Base-by-base conservation (phyloP, 2,113 vertebrate species). In the Anser brachyrhynchus region DNA sequence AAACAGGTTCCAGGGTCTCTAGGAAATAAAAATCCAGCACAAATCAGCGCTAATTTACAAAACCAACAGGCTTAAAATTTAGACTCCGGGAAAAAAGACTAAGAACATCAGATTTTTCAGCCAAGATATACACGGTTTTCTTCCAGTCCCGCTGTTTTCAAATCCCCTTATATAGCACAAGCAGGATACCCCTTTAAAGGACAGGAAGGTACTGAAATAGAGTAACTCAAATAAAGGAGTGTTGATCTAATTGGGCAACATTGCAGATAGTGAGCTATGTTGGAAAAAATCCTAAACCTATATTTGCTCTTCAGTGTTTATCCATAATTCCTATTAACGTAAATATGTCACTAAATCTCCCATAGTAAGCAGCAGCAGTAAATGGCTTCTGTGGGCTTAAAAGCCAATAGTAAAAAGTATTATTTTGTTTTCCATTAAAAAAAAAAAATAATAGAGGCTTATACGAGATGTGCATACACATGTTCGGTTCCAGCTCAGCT, bases 201-300 rank as follows among this genome's bases (percentile, higher is more conserved):
- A 89, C 76, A 84, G 70, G 49, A 95, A 95, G 19, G 64, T 54
- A 95, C 39, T 5, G 7, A 86, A 94, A 87, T 2, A 80, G 20
- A 67, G 65, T 65, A 74, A 87, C 70, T 96, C 54, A 92, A 90
- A 90, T 90, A 93, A 82, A 72, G 21, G 35, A 93, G 46, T 1
- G 2, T 52, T 96, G 80, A 90, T 90, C n/a, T 81, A 81, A 90
- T 77, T 84, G 76, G 31, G 39, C 25, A 78, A 44, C 5, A 5
- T 9, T 79, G 67, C 66, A 93, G 62, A 87, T 6, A 93, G 39
- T 31, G 54, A 94, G 86, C 58, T 87, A 91, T 75, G 44, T 72
- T 95, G 88, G 92, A 92, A 73, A 76, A 94, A 94, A 84, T 84
- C 88, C 95, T 87, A 4, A 93, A 93, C 52, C 77, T 90, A 22